phyloP scores from a whole-genome alignment of 2,888 invertebrate genomes.

The Apodemia duryi region DNA sequence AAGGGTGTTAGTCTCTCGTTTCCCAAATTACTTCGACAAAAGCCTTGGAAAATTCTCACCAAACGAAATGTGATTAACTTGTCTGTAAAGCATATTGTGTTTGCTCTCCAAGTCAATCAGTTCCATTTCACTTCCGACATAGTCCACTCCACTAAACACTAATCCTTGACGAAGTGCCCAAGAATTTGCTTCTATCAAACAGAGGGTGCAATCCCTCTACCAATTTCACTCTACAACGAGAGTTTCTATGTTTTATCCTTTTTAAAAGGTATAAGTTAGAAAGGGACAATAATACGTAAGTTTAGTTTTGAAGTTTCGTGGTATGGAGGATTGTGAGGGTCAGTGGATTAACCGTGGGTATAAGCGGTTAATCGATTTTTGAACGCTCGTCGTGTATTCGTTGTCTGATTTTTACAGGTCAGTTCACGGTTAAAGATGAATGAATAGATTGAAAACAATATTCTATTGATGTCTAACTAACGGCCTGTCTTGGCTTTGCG shows the following conservation, averaged over 20 bases:
- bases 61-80: slow-evolving; percentile 14
- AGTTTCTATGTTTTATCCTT: slow-evolving; percentile 17
- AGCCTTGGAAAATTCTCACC: neutral
- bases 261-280: neutral
- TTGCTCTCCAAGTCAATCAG: slow-evolving; percentile 36
- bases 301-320: slow-evolving; percentile 19
- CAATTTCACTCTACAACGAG: slow-evolving; percentile 12
- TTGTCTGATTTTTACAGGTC: slow-evolving; percentile 31
- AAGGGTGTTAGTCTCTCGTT: neutral
- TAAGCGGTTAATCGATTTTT: slow-evolving; percentile 47
- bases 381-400: slow-evolving; percentile 35
- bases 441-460: neutral
- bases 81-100: slow-evolving; percentile 29
- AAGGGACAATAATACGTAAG: neutral
- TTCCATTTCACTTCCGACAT: slow-evolving; percentile 34
- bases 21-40: neutral
- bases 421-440: neutral
- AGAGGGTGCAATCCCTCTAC: slow-evolving; percentile 33
- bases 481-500: too few relatives aligned
- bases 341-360: slow-evolving; percentile 34
- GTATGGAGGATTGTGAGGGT: slow-evolving; percentile 34
- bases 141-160: slow-evolving; percentile 33
- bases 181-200: slow-evolving; percentile 36
- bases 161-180: slow-evolving; percentile 38
- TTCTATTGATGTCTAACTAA: neutral